Base-by-base conservation (phyloP, 2,113 vertebrate species). In the Erythrocercus mccallii region DNA sequence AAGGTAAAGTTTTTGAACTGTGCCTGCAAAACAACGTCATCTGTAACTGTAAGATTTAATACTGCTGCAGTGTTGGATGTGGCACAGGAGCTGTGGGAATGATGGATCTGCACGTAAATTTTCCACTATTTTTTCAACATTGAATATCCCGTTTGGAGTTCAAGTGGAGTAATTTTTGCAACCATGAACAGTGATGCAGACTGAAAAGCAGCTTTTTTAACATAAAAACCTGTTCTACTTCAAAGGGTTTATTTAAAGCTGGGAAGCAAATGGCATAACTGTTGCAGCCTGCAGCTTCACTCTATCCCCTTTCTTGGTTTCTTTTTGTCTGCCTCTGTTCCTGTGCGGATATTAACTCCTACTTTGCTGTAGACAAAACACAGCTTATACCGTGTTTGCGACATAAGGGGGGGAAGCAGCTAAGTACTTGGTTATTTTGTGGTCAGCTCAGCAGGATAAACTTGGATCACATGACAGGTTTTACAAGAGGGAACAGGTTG, bases 201-300 rank as follows among this genome's bases (percentile, higher is more conserved):
- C 73, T 61, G 70, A 74, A 93, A 89, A 89, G 40, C n/a, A 87
- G 51, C 31, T 62, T 68, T 64, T 91, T 76, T 57, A 74, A 69
- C 44, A 61, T 76, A 60, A 89, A 87, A 84, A 40, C 24, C 87
- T 65, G 28, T 80, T 86, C 57, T 13, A 53, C 71, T 89, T 96
- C 70, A 87, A 94, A 81, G 66, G 38, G 42, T 57, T 92, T 85
- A 45, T 87, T 93, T 92, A 87, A 94, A 95, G 45, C 82, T 80
- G 35, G 61, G 72, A 93, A 88, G 90, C 79, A 77, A 70, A 80
- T 68, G 28, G 70, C 30, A 1, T 50, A 81, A 47, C 58, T 79
- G 48, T 61, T 94, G 66, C 66, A 96, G 81, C 78, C 79, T 68
- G 35, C 65, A 92, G 60, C 48, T 86, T 91, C 6, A 5, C 45